These are phyloP conservation scores for Rhizomys pruinosus DNA, from an alignment of 2,113 vertebrate genomes.

Conservation along the genomic window DNA sequence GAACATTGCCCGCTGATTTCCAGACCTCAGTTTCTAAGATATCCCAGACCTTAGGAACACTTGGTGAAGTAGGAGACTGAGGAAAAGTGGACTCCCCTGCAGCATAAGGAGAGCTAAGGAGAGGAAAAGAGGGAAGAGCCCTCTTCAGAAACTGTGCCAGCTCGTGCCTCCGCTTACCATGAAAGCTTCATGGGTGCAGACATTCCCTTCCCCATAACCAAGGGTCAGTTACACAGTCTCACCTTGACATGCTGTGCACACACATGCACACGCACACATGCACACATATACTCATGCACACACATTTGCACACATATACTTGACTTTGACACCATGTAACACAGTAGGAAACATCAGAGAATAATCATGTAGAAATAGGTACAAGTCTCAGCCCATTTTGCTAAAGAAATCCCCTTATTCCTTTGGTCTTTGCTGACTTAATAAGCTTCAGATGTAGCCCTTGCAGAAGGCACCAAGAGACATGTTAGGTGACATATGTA, in stretches of 20 bases:
- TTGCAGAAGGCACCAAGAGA: neutral
- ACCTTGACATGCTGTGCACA: neutral
- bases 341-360: neutral
- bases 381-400: neutral
- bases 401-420: neutral
- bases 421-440: neutral
- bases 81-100: neutral
- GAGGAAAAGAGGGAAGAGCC: neutral
- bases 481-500: neutral
- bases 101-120: neutral
- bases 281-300: neutral
- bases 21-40: neutral
- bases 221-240: neutral
- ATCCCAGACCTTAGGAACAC: constrained; percentile 25
- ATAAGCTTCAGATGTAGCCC: neutral
- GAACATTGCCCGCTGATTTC: constrained; percentile 59
- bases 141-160: constrained; percentile 5
- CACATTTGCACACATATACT: neutral
- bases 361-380: neutral
- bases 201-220: neutral
- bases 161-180: neutral
- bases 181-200: neutral
- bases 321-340: neutral
- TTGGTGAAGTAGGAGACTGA: neutral
- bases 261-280: neutral